phyloP scores from a whole-genome alignment of 2,113 vertebrate species.

The Narcine bancroftii region DNA sequence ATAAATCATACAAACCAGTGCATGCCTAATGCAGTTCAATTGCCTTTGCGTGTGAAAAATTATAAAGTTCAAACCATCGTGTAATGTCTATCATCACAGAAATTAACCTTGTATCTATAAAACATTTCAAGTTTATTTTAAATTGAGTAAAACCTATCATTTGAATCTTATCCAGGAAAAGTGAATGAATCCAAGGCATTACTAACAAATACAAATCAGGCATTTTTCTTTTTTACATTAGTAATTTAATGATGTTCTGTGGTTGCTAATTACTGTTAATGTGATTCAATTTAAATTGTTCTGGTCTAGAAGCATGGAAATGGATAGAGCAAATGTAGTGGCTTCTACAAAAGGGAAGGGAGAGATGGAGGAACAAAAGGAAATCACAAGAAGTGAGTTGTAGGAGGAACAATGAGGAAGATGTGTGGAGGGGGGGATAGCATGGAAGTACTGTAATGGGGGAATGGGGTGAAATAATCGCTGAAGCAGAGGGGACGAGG shows the following conservation, averaged over 20 bases:
- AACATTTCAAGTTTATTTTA: neutral
- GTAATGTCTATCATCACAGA: neutral
- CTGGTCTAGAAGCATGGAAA: neutral
- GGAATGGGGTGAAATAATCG: neutral
- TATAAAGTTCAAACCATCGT: neutral
- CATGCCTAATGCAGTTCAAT: neutral
- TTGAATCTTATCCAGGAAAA: neutral
- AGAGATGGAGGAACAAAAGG: neutral
- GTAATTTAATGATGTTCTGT: neutral
- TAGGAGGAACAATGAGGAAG: neutral
- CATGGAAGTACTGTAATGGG: neutral
- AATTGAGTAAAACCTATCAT: neutral
- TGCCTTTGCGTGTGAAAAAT: neutral
- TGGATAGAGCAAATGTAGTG: neutral
- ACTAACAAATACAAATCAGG: neutral
- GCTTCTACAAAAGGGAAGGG: neutral
- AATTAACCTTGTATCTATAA: neutral
- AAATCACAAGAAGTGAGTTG: neutral
- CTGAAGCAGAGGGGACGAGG: neutral
- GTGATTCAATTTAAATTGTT: neutral
- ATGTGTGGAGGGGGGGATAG: neutral
- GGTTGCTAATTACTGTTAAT: neutral
- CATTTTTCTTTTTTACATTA: neutral
- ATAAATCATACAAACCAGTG: neutral
- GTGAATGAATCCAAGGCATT: neutral